Evolutionary conservation across 35 echinoderm and acorn worm genomes (phyloP), one percentile per base, ranked within the genome.

Genomic region (Acanthaster planci): DNA sequence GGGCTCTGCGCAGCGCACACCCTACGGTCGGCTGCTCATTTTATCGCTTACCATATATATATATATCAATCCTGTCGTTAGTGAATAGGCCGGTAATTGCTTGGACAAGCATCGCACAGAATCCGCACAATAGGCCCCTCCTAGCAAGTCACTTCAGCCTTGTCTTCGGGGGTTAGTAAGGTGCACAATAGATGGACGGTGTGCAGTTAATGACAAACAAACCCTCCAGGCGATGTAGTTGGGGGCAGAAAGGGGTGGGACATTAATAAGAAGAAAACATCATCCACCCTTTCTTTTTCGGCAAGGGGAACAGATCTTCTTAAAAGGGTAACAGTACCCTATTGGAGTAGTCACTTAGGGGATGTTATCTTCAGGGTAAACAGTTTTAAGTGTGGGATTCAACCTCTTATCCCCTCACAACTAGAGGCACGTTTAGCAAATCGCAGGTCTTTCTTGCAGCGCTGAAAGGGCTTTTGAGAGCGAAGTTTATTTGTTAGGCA

Each of bases 131-230:
- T 34, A 26, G 30, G 30, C 9, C 26, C 64, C n/a, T n/a, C n/a
- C n/a, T n/a, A n/a, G n/a, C n/a, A n/a, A n/a, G n/a, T n/a, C n/a
- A n/a, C n/a, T 1, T 34, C 23, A 7, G 34, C 64, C 34, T 72
- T 14, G 26, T 10, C 64, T 27, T 72, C 21, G 14, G 34, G 64
- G 64, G 64, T 31, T 72, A 34, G 29, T 4, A 6, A 12, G 30
- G 30, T 16, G 29, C 26, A 72, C 64, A 72, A 72, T 72, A 26
- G 64, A 7, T 26, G 7, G 5, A 30, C 2, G 64, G 64, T 72
- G 34, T 72, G 34, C 64, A 72, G 64, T 72, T 72, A 72, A 72
- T 72, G 64, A 72, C 64, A 72, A 72, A 72, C 26, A 72, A 30
- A 72, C 64, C 64, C 64, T 26, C 15, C 3, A 14, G 64, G 64